Conservation (phyloP, 2,888 invertebrate genomes). For the Metalampra italica region DNA sequence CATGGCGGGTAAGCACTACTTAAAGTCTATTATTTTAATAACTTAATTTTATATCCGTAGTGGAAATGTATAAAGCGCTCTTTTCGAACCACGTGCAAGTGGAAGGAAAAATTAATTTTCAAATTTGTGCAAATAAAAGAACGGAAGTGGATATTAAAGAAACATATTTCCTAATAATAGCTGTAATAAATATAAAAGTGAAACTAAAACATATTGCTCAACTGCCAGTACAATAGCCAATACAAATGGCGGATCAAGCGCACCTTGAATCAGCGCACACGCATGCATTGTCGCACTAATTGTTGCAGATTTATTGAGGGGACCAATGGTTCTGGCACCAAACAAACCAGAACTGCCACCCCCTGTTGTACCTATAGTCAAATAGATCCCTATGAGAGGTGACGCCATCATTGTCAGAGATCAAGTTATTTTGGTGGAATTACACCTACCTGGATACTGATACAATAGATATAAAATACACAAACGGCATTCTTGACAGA, state of each 20-base stretch:
- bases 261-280: slow-evolving; percentile 39
- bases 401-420: too few relatives aligned
- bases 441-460: not conserved
- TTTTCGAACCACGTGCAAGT: too few relatives aligned
- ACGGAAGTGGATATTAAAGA: slow-evolving; percentile 3
- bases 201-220: slow-evolving; percentile 30
- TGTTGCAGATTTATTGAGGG: slow-evolving; percentile 35
- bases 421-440: not conserved
- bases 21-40: too few relatives aligned
- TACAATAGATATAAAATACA: not conserved
- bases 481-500: not conserved
- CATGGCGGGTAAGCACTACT: too few relatives aligned
- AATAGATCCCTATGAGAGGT: too few relatives aligned
- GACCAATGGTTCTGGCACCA: not conserved
- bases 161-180: slow-evolving; percentile 4
- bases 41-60: too few relatives aligned
- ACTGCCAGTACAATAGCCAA: slow-evolving; percentile 23
- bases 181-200: slow-evolving; percentile 21
- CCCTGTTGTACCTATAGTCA: too few relatives aligned
- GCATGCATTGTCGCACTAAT: slow-evolving; percentile 40
- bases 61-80: too few relatives aligned
- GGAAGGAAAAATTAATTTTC: too few relatives aligned
- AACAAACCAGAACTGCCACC: too few relatives aligned
- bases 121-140: not conserved
- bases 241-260: slow-evolving; percentile 14